These are phyloP conservation scores for Thalassarche chlororhynchos DNA, from an alignment of 2,113 vertebrate species.

Conservation along the genomic window DNA sequence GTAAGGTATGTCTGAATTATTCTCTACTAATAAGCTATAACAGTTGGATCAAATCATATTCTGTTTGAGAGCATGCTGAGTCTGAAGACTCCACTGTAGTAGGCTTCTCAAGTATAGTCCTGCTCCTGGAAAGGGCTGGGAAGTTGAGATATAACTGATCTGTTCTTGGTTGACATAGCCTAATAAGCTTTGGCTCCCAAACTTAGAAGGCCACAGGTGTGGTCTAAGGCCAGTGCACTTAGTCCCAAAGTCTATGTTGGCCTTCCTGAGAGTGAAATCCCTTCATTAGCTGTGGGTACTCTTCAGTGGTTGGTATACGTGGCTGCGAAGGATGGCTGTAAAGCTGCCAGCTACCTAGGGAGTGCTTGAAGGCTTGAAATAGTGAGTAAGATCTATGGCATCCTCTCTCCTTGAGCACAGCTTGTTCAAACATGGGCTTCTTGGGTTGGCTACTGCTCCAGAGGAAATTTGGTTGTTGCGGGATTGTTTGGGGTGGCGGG, in stretches of 20 bases:
- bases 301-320: neutral
- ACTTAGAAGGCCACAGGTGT: neutral
- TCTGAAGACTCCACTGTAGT: neutral
- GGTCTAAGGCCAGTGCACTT: neutral
- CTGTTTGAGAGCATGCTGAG: neutral
- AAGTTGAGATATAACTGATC: neutral
- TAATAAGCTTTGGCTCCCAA: neutral
- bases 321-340: neutral
- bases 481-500: neutral
- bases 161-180: neutral
- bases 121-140: neutral
- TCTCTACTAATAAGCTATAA: neutral
- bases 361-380: neutral
- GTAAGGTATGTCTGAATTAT: conserved; percentile 80
- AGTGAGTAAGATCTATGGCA: neutral
- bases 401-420: neutral
- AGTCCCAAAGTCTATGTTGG: neutral
- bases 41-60: neutral
- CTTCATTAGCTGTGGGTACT: neutral
- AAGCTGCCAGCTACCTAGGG: neutral
- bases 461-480: neutral
- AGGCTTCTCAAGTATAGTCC: neutral
- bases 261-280: neutral
- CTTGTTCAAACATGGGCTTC: neutral
- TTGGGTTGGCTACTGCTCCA: neutral